phyloP scores from a whole-genome alignment of 1,140 invertebrate genomes.

The Dryas iulia region DNA sequence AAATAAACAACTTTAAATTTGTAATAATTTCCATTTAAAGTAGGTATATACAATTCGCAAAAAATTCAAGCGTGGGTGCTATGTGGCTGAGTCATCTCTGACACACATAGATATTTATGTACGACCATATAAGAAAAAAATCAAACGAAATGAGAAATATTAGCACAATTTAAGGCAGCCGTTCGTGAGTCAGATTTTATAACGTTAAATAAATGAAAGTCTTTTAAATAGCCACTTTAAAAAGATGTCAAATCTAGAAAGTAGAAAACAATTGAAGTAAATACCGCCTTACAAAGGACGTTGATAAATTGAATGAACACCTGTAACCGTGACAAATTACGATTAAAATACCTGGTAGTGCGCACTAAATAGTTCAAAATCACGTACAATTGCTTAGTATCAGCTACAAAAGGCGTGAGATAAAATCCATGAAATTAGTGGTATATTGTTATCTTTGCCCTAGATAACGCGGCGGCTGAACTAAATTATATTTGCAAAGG shows the following conservation, averaged over 20 bases:
- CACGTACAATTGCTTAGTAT: slow-evolving; percentile 19
- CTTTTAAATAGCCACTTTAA: neutral
- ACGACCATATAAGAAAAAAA: neutral
- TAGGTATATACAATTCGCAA: neutral
- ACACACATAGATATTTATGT: neutral
- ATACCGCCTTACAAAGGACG: slow-evolving; percentile 19
- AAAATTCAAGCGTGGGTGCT: neutral
- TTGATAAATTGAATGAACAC: slow-evolving; percentile 28
- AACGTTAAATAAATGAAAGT: neutral
- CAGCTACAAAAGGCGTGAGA: slow-evolving; percentile 23
- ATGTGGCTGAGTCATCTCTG: slow-evolving; percentile 1
- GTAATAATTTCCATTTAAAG: neutral
- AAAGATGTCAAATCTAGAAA: slow-evolving; percentile 19
- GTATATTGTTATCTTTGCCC: slow-evolving; percentile 35
- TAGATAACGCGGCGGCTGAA: slow-evolving; percentile 33
- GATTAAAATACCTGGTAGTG: slow-evolving; percentile 12
- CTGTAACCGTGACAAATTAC: slow-evolving; percentile 21
- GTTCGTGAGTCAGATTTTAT: neutral
- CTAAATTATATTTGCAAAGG: slow-evolving; percentile 50
- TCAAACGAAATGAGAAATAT: neutral
- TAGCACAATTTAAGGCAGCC: neutral
- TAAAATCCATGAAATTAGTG: slow-evolving; percentile 39
- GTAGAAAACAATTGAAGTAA: slow-evolving; percentile 23
- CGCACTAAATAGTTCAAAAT: slow-evolving; percentile 26
- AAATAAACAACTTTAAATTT: neutral